Evolutionary conservation across 1,140 invertebrate species (phyloP), one percentile per base, ranked within the genome.

Genomic region (Drosophila sp.): DNA sequence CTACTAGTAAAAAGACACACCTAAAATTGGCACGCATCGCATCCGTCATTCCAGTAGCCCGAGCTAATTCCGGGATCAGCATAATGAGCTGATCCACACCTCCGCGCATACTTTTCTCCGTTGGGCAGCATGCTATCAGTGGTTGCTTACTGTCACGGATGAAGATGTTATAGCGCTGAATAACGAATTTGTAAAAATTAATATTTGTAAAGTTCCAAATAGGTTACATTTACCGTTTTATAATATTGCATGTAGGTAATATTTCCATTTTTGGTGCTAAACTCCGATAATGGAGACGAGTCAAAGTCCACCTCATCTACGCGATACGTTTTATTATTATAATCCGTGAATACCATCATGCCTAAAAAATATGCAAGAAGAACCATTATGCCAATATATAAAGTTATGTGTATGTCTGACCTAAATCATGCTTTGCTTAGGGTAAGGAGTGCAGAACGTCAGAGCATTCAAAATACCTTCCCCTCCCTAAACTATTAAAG

Each of bases 301-400:
- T 92, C 92, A 90, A 95, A 95, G 32, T 95, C 93, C 2, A 99
- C 95, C 83, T 99, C 98, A 92, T 98, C 97, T 6, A 99, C 93
- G 30, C 95, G 93, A 90, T 99, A 99, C 0, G 96, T 96, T 83
- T 95, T 96, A 83, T 98, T 98, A 78, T 99, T 99, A 81, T 99
- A 99, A 41, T 96, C 94, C 0, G 98, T 99, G 30, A 99, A 90
- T 0, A 99, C 97, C 57, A 95, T 58, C 32, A 71, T 78, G 4
- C 91, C 90, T 91, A 8, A 25, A 6, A 47, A 23, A 47, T 7
- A 23, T 44, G 2, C 0, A 44, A 23, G n/a, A n/a, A 44, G 6
- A 17, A 17, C 17, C 17, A 17, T 17, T 17, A 17, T 17, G 17
- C 17, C 17, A 17, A 17, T 17, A 17, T 17, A 17, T 17, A 17